These are phyloP conservation scores for Caenorhabditis drosophilae DNA, from an alignment of 2,888 invertebrate species.

Conservation along the genomic window DNA sequence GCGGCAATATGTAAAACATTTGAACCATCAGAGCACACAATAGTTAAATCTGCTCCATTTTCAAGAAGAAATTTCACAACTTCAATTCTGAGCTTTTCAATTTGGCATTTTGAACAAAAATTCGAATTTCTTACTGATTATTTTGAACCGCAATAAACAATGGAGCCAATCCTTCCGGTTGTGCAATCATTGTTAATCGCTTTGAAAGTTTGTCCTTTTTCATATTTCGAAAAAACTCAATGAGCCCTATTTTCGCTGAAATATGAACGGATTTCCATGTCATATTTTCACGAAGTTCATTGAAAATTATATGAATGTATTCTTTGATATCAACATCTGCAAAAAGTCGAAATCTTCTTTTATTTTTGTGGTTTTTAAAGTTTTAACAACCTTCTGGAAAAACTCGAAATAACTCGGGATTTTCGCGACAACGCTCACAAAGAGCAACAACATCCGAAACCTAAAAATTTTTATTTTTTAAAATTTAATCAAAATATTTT, in stretches of 20 bases:
- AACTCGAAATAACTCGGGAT: conserved; percentile 39
- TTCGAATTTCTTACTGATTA: conserved; percentile 40
- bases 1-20: conserved; percentile 48
- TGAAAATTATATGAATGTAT: conserved; percentile 34
- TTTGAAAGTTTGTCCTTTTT: conserved; percentile 21
- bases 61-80: conserved; percentile 55
- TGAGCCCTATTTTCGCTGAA: conserved; percentile 36
- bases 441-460: conserved; percentile 46
- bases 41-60: conserved; percentile 84
- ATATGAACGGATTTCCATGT: conserved; percentile 50
- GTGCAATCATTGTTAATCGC: conserved; percentile 41
- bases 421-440: conserved; percentile 51
- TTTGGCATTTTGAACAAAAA: too few species aligned
- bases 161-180: conserved; percentile 60
- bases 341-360: too few species aligned
- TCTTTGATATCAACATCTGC: conserved; percentile 32
- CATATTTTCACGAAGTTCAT: conserved; percentile 39
- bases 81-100: conserved; percentile 40
- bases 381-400: conserved; percentile 24
- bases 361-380: conserved; percentile 2
- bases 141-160: conserved; percentile 61
- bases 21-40: conserved; percentile 95
- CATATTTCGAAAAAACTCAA: conserved; percentile 39
- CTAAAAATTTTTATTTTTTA: too few species aligned
- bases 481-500: too few species aligned